These are phyloP conservation scores for Acanthurus tractus DNA, from an alignment of 2,797 vertebrate species.

Conservation along the genomic window DNA sequence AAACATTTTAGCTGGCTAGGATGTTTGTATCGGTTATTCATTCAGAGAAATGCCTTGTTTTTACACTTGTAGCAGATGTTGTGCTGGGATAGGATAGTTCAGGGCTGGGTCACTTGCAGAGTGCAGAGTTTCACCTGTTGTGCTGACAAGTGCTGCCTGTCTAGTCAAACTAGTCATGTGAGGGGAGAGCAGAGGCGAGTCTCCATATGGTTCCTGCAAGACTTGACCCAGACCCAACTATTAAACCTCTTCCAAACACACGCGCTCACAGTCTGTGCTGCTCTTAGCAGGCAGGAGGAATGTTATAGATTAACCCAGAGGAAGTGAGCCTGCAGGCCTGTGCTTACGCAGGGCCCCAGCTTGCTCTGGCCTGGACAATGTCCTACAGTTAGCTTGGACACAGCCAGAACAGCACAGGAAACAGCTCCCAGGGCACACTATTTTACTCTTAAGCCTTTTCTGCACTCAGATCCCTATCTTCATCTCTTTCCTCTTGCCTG, in stretches of 20 bases:
- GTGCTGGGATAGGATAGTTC: constrained; percentile 50
- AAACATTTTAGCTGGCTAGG: constrained; percentile 45
- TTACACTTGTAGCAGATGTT: constrained; percentile 55
- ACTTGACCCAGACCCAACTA: constrained; percentile 61
- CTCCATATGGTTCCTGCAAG: constrained; percentile 83
- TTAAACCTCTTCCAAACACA: constrained; percentile 31
- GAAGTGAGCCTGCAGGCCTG: constrained; percentile 70
- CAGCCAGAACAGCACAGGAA: constrained; percentile 64
- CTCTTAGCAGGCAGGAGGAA: constrained; percentile 58
- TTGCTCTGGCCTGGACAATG: constrained; percentile 75
- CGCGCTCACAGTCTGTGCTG: constrained; percentile 41
- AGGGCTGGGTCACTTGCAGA: constrained; percentile 64
- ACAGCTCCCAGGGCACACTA: constrained; percentile 34
- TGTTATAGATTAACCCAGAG: constrained; percentile 76
- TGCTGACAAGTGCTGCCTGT: constrained; percentile 80
- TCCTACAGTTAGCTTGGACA: constrained; percentile 69
- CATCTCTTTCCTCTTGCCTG: constrained; percentile 18
- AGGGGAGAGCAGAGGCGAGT: constrained; percentile 60
- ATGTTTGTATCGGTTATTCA: constrained; percentile 49
- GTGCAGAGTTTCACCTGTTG: constrained; percentile 76
- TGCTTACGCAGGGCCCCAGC: constrained; percentile 62
- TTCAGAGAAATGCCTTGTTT: constrained; percentile 35
- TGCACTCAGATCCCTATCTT: constrained; percentile 36
- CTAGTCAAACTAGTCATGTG: constrained; percentile 54
- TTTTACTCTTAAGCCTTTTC: constrained; percentile 20